These are phyloP conservation scores for Aleadryas rufinucha DNA, from an alignment of 2,113 vertebrate genomes.

Conservation along the genomic window DNA sequence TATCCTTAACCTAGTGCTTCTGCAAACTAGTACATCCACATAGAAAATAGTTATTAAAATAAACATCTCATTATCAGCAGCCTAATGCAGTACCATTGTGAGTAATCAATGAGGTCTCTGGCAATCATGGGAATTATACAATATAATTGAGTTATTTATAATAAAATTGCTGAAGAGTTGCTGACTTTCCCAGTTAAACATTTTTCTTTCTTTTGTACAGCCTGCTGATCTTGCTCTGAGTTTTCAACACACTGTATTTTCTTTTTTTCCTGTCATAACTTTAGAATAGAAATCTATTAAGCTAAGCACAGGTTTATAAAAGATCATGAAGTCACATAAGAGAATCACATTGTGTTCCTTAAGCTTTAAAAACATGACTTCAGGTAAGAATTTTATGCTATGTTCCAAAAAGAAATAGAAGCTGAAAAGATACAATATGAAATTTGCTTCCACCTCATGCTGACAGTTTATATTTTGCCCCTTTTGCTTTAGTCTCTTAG, in stretches of 20 bases:
- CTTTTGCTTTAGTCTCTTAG: neutral
- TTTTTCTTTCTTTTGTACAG: neutral
- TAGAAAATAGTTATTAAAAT: constrained; percentile 46
- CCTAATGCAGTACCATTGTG: constrained; percentile 21
- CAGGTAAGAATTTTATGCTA: neutral
- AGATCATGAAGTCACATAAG: neutral
- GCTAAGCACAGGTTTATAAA: neutral
- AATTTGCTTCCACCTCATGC: neutral
- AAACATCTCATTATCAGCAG: constrained; percentile 30
- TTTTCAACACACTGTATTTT: neutral
- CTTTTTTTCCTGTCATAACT: neutral
- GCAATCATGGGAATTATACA: constrained; percentile 19
- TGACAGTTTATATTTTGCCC: neutral
- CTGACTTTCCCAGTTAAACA: neutral
- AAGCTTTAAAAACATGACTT: neutral
- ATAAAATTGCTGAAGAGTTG: neutral
- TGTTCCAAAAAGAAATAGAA: neutral
- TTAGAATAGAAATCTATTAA: constrained; percentile 10
- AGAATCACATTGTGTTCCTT: neutral
- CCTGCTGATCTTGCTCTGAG: neutral
- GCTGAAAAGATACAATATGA: neutral
- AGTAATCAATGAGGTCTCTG: constrained; percentile 38
- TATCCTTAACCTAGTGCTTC: constrained; percentile 47
- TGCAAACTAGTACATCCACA: constrained; percentile 9
- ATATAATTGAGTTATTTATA: constrained; percentile 2